Evolutionary conservation across 2,113 vertebrate genomes (phyloP).

Genomic region (Caranx melampygus): DNA sequence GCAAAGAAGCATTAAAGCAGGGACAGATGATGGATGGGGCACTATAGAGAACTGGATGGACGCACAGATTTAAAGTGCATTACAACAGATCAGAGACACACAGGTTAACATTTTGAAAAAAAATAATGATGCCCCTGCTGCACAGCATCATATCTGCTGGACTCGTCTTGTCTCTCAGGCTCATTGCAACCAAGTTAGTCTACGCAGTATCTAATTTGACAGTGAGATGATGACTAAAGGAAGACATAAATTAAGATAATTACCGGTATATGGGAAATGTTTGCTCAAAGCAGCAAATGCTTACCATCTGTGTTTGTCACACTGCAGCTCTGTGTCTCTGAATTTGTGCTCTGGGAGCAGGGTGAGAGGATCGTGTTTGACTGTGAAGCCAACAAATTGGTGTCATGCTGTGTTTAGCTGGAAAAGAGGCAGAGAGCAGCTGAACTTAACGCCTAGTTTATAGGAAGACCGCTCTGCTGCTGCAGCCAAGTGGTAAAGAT

Average conservation of each 20-base stretch:
- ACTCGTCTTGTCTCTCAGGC: conserved; percentile 31
- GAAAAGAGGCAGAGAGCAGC: conserved; percentile 40
- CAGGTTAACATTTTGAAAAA: conserved; percentile 17
- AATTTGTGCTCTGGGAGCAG: conserved; percentile 41
- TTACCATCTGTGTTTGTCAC: conserved; percentile 47
- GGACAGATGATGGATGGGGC: conserved; percentile 47
- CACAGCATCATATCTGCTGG: conserved; percentile 25
- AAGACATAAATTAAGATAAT: conserved; percentile 54
- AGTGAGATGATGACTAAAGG: conserved; percentile 52
- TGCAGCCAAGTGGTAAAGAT: conserved; percentile 12
- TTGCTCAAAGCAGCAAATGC: conserved; percentile 46
- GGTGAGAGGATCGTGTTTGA: conserved; percentile 28
- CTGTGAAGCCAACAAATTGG: conserved; percentile 51
- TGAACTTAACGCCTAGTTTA: conserved; percentile 35
- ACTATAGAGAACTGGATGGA: conserved; percentile 19
- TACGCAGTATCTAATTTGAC: conserved; percentile 56
- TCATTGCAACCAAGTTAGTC: conserved; percentile 36
- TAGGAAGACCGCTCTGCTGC: conserved; percentile 19
- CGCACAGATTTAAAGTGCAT: conserved; percentile 12
- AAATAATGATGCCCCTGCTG: conserved; percentile 34
- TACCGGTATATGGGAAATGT: conserved; percentile 55
- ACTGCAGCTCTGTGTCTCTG: conserved; percentile 12
- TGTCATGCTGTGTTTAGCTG: conserved; percentile 55
- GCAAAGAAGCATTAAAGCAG: conserved; percentile 38
- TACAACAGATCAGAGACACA: conserved; percentile 13